Conservation (phyloP, 2,113 vertebrate genomes). For the Siniperca chuatsi region DNA sequence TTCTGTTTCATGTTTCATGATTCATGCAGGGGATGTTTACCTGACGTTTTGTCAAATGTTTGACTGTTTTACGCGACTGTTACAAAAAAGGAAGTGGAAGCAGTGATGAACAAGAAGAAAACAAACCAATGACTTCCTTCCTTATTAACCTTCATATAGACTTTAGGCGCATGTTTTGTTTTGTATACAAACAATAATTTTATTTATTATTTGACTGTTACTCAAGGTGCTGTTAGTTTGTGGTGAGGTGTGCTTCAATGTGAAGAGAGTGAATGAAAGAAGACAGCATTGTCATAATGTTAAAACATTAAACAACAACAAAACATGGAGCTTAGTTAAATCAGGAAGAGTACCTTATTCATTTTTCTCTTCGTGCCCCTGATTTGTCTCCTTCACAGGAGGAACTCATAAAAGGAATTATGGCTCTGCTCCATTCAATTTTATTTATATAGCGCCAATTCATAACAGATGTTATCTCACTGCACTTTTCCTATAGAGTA, state of each 20-base stretch:
- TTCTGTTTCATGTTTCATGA: neutral
- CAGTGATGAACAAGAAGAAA: neutral
- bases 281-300: neutral
- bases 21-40: neutral
- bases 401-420: neutral
- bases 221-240: neutral
- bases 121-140: neutral
- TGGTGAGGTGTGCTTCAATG: neutral
- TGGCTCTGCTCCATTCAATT: neutral
- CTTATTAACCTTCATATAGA: neutral
- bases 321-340: neutral
- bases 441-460: no score
- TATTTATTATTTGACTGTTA: conserved; percentile 26
- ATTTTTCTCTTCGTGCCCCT: no score
- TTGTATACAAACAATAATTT: neutral
- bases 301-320: neutral
- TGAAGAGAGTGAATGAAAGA: neutral
- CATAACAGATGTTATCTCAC: no score
- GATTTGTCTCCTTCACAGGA: no score
- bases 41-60: neutral
- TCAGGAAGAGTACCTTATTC: neutral
- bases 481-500: no score
- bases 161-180: neutral
- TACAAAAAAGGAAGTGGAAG: conserved; percentile 34
- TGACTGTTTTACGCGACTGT: neutral